These are phyloP conservation scores for Pristionchus exspectatus DNA, from an alignment of 2,888 invertebrate genomes.

Conservation along the genomic window DNA sequence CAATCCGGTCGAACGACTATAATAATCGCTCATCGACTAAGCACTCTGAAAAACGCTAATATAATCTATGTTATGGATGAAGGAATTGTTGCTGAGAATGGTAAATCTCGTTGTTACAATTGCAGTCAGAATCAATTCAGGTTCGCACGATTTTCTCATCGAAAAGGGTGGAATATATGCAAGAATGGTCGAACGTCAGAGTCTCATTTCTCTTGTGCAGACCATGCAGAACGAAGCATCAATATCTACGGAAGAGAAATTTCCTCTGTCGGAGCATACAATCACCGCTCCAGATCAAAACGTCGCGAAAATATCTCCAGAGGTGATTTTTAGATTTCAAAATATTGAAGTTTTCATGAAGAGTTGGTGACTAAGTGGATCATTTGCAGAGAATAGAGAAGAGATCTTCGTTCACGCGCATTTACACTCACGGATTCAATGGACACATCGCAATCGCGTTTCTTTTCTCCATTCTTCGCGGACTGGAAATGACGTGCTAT, in stretches of 20 bases:
- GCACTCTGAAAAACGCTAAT: conserved; percentile 66
- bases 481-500: conserved; percentile 27
- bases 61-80: conserved; percentile 62
- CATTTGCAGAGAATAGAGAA: not conserved
- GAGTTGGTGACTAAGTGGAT: no score
- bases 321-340: not conserved
- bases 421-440: not conserved
- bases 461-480: conserved; percentile 20
- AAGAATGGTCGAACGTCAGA: not conserved
- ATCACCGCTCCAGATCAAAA: not conserved
- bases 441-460: not conserved
- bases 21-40: conserved; percentile 69
- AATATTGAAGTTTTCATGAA: no score
- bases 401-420: not conserved
- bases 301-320: not conserved
- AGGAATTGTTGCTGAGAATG: conserved; percentile 59
- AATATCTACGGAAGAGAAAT: no score
- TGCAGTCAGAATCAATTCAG: not conserved
- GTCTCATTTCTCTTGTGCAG: not conserved
- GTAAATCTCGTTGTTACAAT: not conserved
- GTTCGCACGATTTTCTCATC: not conserved
- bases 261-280: not conserved
- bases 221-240: not conserved
- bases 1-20: conserved; percentile 67
- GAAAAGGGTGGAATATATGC: not conserved